Base-by-base conservation (phyloP, 2,113 vertebrate genomes). In the Anas platyrhynchos region DNA sequence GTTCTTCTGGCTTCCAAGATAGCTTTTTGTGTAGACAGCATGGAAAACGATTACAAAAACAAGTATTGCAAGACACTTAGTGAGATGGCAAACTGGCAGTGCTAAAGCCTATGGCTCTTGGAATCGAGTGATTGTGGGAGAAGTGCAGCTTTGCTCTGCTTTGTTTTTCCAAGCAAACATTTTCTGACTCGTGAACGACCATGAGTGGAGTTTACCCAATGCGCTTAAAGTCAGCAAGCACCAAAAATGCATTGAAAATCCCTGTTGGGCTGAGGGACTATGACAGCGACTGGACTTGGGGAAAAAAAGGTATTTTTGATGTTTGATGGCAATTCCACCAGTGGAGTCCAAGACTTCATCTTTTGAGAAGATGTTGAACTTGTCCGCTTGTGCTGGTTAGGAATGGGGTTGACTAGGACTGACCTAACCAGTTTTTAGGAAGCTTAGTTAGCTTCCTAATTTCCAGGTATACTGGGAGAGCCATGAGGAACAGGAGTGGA, bases 31-130 rank as follows among this genome's bases (percentile, higher is more conserved):
- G 77, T 94, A 96, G 93, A 96, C 77, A 92, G 81, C 66, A 56
- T 55, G 77, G 92, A 97, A 96, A 96, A 96, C 0, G 9, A 91
- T 96, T 94, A 81, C 93, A 97, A 92, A 94, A 92, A 94, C 95
- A 92, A 96, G 94, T 96, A 95, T 83, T 96, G 93, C 95, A 87
- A 95, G 96, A 79, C 69, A 69, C 69, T 84, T 96, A 95, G 69
- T 92, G 84, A 84, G 94, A 93, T 92, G 93, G 84, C 95, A 93
- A 92, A 65, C 81, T 79, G 69, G 38, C 6, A 8, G 44, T 62
- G 71, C 80, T 73, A 44, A 84, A 59, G 48, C 75, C 72, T 89
- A 46, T 69, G 72, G 55, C 88, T 94, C 80, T 62, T 78, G 58
- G 83, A 36, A 63, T 86, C 0, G 0, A 68, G 34, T 36, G 86